Percentiles rank a stretch among this genome's conserved stretches.
phyloP scores from a whole-genome alignment of 2,113 vertebrate genomes.

The Equus przewalskii region DNA sequence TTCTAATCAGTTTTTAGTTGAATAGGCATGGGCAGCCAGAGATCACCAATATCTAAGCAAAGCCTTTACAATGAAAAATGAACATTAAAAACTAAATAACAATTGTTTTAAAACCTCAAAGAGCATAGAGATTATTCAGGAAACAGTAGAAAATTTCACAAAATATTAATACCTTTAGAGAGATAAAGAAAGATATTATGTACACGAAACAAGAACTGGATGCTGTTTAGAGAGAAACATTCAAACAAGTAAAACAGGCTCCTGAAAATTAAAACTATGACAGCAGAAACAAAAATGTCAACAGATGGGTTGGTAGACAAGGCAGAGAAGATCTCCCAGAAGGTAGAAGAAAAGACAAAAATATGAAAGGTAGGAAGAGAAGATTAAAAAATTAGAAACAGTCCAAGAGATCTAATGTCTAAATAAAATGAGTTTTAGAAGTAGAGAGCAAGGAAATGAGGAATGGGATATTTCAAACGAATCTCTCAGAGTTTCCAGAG shows the following conservation, averaged over 20 bases:
- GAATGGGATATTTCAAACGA: conserved; percentile 9
- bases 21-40: neutral
- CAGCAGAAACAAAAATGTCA: conserved; percentile 60
- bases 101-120: neutral
- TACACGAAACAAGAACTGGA: conserved; percentile 33
- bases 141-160: neutral
- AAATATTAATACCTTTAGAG: neutral
- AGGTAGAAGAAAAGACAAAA: conserved; percentile 66
- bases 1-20: neutral
- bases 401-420: conserved; percentile 10
- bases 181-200: neutral
- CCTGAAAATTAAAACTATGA: conserved; percentile 57
- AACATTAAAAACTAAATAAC: neutral
- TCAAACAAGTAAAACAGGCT: neutral
- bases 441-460: neutral
- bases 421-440: conserved; percentile 24
- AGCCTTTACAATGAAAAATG: neutral
- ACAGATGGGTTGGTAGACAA: conserved; percentile 60
- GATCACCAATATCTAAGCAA: neutral
- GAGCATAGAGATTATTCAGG: neutral
- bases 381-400: conserved; percentile 16
- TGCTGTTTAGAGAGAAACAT: conserved; percentile 27
- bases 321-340: conserved; percentile 57
- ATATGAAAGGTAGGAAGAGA: neutral
- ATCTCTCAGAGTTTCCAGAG: neutral